Percentiles rank a stretch among this genome's conserved stretches.
These are phyloP conservation scores for Callipepla squamata DNA, from an alignment of 2,113 vertebrate genomes.

Conservation along the genomic window DNA sequence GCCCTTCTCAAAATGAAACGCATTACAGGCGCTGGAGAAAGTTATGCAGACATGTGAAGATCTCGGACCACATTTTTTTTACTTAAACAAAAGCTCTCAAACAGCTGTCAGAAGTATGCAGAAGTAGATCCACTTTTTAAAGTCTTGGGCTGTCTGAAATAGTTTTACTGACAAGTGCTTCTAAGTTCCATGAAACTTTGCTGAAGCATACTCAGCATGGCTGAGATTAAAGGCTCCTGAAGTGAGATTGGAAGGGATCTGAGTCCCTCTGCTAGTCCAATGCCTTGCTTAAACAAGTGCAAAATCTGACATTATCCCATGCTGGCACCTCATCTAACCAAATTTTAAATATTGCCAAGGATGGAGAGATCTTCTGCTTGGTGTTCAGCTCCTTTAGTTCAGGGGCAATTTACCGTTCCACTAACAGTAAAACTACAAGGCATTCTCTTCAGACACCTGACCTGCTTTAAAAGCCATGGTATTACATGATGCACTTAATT, in stretches of 20 bases:
- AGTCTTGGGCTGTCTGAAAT: neutral
- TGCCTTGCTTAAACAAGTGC: neutral
- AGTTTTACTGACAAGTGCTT: neutral
- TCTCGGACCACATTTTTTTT: neutral
- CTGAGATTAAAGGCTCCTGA: neutral
- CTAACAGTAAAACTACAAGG: neutral
- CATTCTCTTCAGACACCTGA: neutral
- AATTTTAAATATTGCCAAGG: neutral
- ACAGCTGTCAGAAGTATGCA: neutral
- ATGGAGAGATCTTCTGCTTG: neutral
- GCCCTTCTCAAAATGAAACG: neutral
- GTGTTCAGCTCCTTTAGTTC: neutral
- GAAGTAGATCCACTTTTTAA: neutral
- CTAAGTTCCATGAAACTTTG: neutral
- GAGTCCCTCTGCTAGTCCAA: neutral
- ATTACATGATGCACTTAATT: neutral
- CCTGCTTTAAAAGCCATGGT: neutral
- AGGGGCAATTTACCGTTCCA: neutral
- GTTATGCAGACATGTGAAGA: neutral
- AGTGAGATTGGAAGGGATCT: neutral
- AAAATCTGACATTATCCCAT: neutral
- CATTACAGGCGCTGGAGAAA: fast-evolving
- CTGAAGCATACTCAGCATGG: neutral
- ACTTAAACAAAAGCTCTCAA: neutral
- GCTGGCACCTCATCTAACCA: neutral